Evolutionary conservation across 2,797 vertebrate species (phyloP), one percentile per base, ranked within the genome.

Genomic region (Holocentrus rufus): DNA sequence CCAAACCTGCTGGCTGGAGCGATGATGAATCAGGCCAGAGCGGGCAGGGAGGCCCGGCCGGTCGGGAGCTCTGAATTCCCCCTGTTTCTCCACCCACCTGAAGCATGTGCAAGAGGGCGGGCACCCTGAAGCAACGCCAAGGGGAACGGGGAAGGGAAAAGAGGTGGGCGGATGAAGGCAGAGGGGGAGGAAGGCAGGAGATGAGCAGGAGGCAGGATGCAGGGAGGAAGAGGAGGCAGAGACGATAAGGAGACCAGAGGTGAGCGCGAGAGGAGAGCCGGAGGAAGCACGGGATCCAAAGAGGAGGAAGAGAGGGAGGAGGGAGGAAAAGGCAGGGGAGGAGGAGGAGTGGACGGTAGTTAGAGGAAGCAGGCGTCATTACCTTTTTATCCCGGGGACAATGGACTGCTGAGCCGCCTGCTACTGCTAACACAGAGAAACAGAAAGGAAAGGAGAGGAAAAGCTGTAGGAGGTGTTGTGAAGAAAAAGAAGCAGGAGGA

Each of bases 221-320:
- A 30, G 74, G 39, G 61, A 71, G 76, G 75, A 85, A 72, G 68
- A 85, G 64, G 57, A 80, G 68, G 67, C 42, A n/a, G 30, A 7
- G 30, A 31, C 3, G 30, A 31, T 31, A 31, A 31, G 30, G 30
- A 7, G 30, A 7, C 30, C 4, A 65, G 77, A 77, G 81, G 80
- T 70, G 69, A 76, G 79, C 2, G n/a, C 79, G 87, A 77, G 77
- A 77, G 42, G 56, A 55, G 74, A 78, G 44, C 2, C 9, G 4
- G 9, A 15, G 73, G 89, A 82, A 76, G 67, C 67, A 59, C 5
- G 59, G 66, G 34, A 74, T 63, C 22, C 69, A 10, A 66, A 60
- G 72, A 74, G 71, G 42, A 79, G 50, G 65, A 39, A 69, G 36
- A 65, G 69, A 65, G 46, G 61, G 65, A 61, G 39, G 39, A 42